These are phyloP conservation scores for Sitodiplosis mosellana DNA, from an alignment of 1,140 invertebrate species.

Conservation along the genomic window DNA sequence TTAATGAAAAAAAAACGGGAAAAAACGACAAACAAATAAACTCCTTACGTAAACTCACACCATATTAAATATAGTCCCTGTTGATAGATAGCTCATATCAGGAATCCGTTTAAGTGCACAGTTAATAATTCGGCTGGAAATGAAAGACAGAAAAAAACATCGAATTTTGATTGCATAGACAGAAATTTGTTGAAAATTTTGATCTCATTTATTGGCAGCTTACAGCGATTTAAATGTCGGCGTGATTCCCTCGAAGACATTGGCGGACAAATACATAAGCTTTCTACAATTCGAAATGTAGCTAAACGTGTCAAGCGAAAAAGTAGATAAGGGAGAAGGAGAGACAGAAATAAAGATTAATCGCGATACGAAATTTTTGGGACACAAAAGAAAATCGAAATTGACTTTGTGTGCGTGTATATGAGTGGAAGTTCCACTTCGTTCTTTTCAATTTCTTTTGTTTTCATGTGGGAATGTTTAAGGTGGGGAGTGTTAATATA, in stretches of 20 bases:
- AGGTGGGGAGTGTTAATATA: too few species aligned
- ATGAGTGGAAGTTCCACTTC: too few species aligned
- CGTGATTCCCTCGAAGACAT: conserved; percentile 26
- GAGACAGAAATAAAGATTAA: too few species aligned
- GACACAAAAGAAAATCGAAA: too few species aligned
- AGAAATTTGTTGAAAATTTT: background rate
- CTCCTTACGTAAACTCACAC: conserved; percentile 28
- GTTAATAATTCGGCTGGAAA: conserved; percentile 33
- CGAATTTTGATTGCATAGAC: background rate
- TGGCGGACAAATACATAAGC: conserved; percentile 26
- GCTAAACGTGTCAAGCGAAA: conserved; percentile 13
- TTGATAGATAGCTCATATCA: conserved; percentile 25
- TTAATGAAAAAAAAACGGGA: conserved; percentile 3
- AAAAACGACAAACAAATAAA: conserved; percentile 4
- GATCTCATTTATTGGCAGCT: conserved; percentile 10
- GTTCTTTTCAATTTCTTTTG: too few species aligned
- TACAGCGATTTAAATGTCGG: conserved; percentile 30
- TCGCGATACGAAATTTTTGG: too few species aligned
- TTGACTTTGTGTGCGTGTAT: too few species aligned
- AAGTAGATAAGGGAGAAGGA: background rate
- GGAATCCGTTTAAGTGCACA: conserved; percentile 31
- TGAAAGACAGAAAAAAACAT: conserved; percentile 7
- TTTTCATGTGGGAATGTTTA: too few species aligned
- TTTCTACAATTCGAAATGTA: conserved; percentile 32
- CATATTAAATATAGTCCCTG: conserved; percentile 31